A percentile compares a stretch with the other conserved stretches of the same genome.
These are phyloP conservation scores for Hemicordylus capensis DNA, from an alignment of 2,113 vertebrate species.

Conservation along the genomic window DNA sequence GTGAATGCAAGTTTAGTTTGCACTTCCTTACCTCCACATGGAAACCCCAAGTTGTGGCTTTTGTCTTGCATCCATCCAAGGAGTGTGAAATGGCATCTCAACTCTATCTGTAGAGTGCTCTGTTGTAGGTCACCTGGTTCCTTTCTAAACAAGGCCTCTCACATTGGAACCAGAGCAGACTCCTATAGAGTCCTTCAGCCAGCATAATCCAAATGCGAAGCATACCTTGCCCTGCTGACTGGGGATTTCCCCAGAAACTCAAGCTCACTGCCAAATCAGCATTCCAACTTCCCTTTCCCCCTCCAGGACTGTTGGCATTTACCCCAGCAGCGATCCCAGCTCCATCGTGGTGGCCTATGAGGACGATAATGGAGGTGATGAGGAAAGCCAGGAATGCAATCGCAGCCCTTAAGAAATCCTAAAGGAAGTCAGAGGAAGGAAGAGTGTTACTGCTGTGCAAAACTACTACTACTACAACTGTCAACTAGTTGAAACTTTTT, in stretches of 20 bases:
- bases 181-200: background rate
- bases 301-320: background rate
- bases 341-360: slow-evolving; percentile 23
- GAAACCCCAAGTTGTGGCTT: no score
- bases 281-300: background rate
- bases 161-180: no score
- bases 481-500: no score
- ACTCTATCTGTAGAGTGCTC: background rate
- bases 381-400: slow-evolving; percentile 57
- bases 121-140: background rate
- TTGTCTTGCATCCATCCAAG: background rate
- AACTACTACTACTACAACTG: background rate
- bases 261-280: background rate
- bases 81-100: background rate
- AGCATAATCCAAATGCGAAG: no score
- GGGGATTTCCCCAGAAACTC: background rate
- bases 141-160: background rate
- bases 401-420: slow-evolving; percentile 64
- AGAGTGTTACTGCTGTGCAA: background rate
- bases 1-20: background rate
- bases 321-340: slow-evolving; percentile 55
- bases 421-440: background rate
- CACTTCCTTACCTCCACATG: no score
- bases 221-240: no score
- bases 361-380: slow-evolving; percentile 64